Percentiles rank a stretch among this genome's conserved stretches.
Evolutionary conservation across 2,797 vertebrate species (phyloP).

Genomic region (Meda fulgida): DNA sequence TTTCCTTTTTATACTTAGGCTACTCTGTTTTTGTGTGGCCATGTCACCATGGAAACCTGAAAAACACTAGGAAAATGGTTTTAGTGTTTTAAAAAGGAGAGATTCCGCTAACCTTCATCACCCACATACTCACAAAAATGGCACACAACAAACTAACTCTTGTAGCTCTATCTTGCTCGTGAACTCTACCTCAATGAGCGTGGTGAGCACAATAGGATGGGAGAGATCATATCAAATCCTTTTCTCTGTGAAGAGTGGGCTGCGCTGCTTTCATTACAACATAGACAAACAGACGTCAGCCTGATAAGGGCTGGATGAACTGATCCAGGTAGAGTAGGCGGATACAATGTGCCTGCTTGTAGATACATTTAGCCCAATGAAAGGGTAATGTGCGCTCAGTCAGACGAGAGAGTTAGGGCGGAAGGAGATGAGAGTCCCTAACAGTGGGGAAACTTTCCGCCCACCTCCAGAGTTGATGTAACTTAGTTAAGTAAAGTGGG

Average conservation of each 20-base stretch:
- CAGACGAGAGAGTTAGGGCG: conserved; percentile 29
- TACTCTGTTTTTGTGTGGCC: neutral
- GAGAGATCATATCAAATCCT: conserved; percentile 1
- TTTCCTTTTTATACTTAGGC: conserved; percentile 12
- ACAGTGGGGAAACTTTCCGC: conserved; percentile 44
- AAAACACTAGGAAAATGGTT: conserved; percentile 12
- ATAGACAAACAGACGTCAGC: conserved; percentile 46
- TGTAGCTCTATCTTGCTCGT: neutral
- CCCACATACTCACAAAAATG: conserved; percentile 7
- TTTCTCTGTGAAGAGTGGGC: conserved; percentile 20
- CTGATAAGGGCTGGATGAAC: conserved; percentile 1
- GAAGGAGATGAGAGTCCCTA: conserved; percentile 39
- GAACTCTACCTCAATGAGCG: neutral
- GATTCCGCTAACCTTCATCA: neutral
- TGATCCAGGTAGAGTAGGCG: neutral
- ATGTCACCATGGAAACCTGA: conserved; percentile 16
- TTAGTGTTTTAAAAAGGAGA: neutral
- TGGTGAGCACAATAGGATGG: conserved; percentile 20
- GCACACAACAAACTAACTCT: neutral
- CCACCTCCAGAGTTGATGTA: conserved; percentile 42
- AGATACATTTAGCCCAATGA: conserved; percentile 30
- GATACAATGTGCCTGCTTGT: conserved; percentile 24
- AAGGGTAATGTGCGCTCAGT: conserved; percentile 3
- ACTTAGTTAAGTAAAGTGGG: conserved; percentile 58
- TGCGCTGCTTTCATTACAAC: conserved; percentile 21